phyloP scores from a whole-genome alignment of 2,888 invertebrate genomes.

The Pemphredon lugubris region DNA sequence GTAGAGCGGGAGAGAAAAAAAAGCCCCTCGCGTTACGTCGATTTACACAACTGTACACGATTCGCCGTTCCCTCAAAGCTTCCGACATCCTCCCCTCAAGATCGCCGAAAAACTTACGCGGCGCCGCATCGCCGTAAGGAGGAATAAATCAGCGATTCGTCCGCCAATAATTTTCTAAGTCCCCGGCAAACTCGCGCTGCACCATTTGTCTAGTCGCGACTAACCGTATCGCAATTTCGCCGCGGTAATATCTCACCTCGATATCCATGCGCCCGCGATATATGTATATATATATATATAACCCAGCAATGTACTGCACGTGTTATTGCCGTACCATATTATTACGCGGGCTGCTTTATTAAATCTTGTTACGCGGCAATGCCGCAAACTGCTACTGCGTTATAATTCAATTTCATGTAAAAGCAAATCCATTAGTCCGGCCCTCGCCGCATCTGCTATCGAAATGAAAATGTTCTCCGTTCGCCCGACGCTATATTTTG shows the following conservation, averaged over 20 bases:
- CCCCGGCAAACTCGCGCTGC: background rate
- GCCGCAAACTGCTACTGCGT: constrained; percentile 64
- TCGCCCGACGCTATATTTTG: constrained; percentile 30
- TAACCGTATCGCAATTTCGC: constrained; percentile 36
- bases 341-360: constrained; percentile 64
- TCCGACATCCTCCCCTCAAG: too few relatives aligned
- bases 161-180: background rate
- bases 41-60: too few relatives aligned
- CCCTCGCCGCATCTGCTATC: constrained; percentile 43
- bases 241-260: constrained; percentile 38
- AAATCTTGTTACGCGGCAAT: constrained; percentile 64
- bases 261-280: constrained; percentile 25
- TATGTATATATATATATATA: constrained; percentile 16
- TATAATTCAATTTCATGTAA: constrained; percentile 65
- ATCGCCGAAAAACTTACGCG: too few relatives aligned
- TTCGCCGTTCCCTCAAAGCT: too few relatives aligned
- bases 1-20: background rate
- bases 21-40: background rate
- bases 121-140: too few relatives aligned
- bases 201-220: constrained; percentile 8
- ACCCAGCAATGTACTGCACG: constrained; percentile 52
- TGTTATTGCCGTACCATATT: constrained; percentile 62
- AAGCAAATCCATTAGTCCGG: constrained; percentile 64
- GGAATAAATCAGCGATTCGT: too few relatives aligned
- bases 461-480: constrained; percentile 56